A percentile compares a stretch with the other conserved stretches of the same genome.
Conservation (phyloP, 1,140 invertebrate genomes). For the Zaprionus africanus region DNA sequence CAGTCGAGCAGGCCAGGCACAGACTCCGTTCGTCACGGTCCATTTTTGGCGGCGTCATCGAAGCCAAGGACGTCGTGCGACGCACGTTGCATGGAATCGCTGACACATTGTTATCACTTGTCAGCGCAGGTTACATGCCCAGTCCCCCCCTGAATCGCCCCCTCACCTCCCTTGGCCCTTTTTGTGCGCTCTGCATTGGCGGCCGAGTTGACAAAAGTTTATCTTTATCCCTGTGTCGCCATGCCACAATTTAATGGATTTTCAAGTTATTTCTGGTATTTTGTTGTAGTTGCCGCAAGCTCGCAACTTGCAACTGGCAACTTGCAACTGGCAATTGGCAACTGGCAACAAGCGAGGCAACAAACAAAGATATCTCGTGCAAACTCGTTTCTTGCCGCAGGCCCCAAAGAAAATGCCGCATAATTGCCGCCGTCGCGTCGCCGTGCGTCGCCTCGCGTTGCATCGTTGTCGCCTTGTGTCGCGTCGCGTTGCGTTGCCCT, state of each 20-base stretch:
- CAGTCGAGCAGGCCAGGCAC: not conserved
- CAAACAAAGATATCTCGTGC: conserved; percentile 73
- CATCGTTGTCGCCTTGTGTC: not conserved
- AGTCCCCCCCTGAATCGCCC: not conserved
- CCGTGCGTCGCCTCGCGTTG: conserved; percentile 47
- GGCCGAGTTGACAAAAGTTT: conserved; percentile 68
- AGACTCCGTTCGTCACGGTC: conserved; percentile 19
- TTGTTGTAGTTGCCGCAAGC: conserved; percentile 69
- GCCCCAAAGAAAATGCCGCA: conserved; percentile 76
- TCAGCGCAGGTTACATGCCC: conserved; percentile 47
- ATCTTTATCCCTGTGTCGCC: conserved; percentile 67
- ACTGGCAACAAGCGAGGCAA: conserved; percentile 38
- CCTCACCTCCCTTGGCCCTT: not conserved
- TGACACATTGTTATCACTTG: conserved; percentile 81
- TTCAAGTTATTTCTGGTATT: conserved; percentile 82
- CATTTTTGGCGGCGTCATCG: conserved; percentile 58
- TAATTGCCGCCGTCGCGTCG: conserved; percentile 73
- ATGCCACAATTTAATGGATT: conserved; percentile 75
- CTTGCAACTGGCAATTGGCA: conserved; percentile 55
- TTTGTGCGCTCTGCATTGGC: not conserved
- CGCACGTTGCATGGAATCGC: conserved; percentile 33
- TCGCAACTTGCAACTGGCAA: conserved; percentile 42
- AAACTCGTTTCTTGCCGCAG: conserved; percentile 73
- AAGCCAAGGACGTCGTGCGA: conserved; percentile 66
- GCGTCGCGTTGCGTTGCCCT: not conserved